phyloP scores from a whole-genome alignment of 2,113 vertebrate species.

The Cynopterus brachyotis region DNA sequence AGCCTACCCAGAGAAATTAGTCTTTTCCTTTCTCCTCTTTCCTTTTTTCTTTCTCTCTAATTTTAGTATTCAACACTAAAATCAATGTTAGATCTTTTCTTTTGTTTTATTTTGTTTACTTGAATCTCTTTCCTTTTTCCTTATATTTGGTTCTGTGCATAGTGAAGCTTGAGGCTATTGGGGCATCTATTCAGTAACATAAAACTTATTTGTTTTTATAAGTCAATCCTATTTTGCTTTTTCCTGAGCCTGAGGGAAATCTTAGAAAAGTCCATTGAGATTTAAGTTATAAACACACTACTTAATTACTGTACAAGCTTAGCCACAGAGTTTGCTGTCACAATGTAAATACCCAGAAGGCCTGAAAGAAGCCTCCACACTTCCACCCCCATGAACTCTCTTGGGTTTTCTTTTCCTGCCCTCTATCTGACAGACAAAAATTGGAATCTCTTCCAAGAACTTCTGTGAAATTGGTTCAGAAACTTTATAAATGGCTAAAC shows the following conservation, averaged over 20 bases:
- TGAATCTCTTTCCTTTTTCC: not conserved
- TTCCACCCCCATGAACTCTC: not conserved
- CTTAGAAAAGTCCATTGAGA: conserved; percentile 51
- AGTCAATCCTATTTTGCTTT: conserved; percentile 25
- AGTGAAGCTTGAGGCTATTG: not conserved
- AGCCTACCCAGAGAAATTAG: not conserved
- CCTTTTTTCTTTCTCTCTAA: not conserved
- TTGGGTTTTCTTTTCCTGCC: conserved; percentile 33
- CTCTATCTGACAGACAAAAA: conserved; percentile 45
- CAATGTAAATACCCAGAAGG: not conserved
- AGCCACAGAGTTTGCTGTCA: conserved; percentile 43
- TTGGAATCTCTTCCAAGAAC: not conserved
- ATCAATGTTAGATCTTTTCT: not conserved
- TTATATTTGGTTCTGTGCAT: not conserved
- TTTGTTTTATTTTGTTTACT: not conserved
- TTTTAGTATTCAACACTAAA: not conserved
- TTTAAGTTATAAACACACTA: conserved; percentile 52
- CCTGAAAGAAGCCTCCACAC: not conserved
- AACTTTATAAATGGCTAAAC: not conserved
- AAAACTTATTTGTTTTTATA: conserved; percentile 60
- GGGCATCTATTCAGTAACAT: not conserved
- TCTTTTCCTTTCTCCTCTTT: not conserved
- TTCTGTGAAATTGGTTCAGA: conserved; percentile 5
- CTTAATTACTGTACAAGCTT: conserved; percentile 23
- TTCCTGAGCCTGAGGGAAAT: conserved; percentile 37